Percentiles rank a stretch among this genome's conserved stretches.
phyloP scores from a whole-genome alignment of 2,113 vertebrate species.

The Scomber scombrus region DNA sequence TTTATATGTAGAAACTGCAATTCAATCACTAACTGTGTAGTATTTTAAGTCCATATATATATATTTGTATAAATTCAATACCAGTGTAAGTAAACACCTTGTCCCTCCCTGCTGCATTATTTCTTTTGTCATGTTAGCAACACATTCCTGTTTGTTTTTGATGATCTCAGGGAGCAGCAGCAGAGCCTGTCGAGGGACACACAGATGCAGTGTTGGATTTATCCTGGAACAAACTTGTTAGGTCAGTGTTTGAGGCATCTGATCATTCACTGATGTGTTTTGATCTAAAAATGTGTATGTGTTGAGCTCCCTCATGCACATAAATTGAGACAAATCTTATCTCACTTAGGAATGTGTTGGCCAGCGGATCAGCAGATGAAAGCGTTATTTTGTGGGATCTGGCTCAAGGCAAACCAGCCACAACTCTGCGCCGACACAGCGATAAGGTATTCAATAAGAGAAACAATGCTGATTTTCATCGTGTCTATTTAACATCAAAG shows the following conservation, averaged over 20 bases:
- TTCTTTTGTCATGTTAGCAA: background rate
- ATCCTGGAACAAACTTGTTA: slow-evolving; percentile 94
- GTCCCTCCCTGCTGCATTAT: background rate
- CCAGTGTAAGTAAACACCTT: too few relatives aligned
- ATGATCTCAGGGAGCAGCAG: slow-evolving; percentile 80
- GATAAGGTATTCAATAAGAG: slow-evolving; percentile 89
- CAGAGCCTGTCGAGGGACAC: slow-evolving; percentile 88
- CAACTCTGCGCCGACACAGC: slow-evolving; percentile 88
- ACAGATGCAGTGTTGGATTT: slow-evolving; percentile 94
- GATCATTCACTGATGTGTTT: background rate
- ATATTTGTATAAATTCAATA: too few relatives aligned
- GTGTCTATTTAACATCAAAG: background rate
- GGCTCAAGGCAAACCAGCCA: slow-evolving; percentile 89
- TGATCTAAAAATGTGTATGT: background rate
- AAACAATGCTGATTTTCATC: background rate
- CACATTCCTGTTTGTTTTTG: background rate
- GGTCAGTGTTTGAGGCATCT: slow-evolving; percentile 79
- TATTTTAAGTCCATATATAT: too few relatives aligned
- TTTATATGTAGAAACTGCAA: background rate
- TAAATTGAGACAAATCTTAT: background rate
- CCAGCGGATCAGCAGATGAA: slow-evolving; percentile 93
- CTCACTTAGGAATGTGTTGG: slow-evolving; percentile 90
- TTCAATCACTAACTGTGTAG: too few relatives aligned
- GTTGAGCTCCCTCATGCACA: background rate
- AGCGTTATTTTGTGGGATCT: slow-evolving; percentile 95